Evolutionary conservation across 2,113 vertebrate genomes (phyloP).

Genomic region (Oreotragus oreotragus): DNA sequence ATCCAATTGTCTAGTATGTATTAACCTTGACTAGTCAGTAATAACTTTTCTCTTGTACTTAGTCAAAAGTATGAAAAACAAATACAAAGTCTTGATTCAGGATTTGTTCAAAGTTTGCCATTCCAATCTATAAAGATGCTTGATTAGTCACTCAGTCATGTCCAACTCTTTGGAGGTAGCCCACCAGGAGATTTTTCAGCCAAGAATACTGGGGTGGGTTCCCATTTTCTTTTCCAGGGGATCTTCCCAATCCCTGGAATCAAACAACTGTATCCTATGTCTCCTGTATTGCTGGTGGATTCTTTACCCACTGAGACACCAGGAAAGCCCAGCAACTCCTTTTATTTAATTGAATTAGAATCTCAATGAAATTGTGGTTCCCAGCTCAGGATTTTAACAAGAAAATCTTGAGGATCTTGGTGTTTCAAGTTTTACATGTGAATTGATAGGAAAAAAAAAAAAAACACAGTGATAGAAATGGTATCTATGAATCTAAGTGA

Average conservation of each 20-base stretch:
- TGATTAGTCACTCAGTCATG: not conserved
- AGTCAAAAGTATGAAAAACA: not conserved
- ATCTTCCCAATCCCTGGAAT: not conserved
- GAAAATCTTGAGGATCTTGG: not conserved
- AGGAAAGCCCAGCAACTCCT: not conserved
- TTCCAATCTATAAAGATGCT: not conserved
- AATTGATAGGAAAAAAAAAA: not conserved
- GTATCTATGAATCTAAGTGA: not conserved
- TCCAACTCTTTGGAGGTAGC: not conserved
- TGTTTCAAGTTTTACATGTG: not conserved
- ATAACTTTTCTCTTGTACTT: not conserved
- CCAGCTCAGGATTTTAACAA: not conserved
- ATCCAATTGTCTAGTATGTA: not conserved
- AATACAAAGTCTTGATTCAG: not conserved
- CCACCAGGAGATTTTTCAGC: not conserved
- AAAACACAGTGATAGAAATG: not conserved
- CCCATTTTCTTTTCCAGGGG: not conserved
- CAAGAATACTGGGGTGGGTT: not conserved
- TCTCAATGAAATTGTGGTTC: not conserved
- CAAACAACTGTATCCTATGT: not conserved
- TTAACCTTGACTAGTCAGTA: not conserved
- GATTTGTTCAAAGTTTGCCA: not conserved
- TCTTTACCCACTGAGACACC: not conserved
- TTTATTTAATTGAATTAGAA: not conserved
- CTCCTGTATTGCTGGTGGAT: not conserved